Conservation (phyloP, 1,140 invertebrate genomes). For the Bathynomus jamesi region DNA sequence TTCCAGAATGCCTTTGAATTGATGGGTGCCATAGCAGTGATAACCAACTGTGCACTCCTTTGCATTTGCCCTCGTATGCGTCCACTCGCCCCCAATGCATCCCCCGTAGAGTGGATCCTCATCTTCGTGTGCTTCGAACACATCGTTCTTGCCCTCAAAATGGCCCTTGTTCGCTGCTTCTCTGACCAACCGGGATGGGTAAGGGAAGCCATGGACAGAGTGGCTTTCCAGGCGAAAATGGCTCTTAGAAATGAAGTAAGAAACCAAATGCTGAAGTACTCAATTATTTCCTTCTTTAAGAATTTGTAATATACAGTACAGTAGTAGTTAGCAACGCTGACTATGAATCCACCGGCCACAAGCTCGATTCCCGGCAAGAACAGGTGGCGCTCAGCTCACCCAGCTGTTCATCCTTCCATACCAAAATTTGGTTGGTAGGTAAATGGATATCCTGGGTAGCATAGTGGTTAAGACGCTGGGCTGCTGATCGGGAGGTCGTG, state of each 20-base stretch:
- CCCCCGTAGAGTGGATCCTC: constrained; percentile 73
- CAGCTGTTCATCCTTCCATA: too few relatives aligned
- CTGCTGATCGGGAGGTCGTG: too few relatives aligned
- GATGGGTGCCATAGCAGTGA: constrained; percentile 43
- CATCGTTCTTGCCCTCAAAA: constrained; percentile 71
- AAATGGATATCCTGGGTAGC: too few relatives aligned
- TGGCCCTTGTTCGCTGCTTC: constrained; percentile 73
- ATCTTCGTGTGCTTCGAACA: constrained; percentile 69
- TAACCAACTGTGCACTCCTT: constrained; percentile 91
- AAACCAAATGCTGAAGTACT: too few relatives aligned
- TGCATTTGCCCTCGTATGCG: constrained; percentile 84
- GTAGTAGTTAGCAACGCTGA: too few relatives aligned
- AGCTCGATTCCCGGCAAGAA: too few relatives aligned
- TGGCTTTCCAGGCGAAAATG: constrained; percentile 52
- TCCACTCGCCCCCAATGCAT: constrained; percentile 75
- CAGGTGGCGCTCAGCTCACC: too few relatives aligned
- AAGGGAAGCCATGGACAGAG: constrained; percentile 55
- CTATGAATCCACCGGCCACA: too few relatives aligned
- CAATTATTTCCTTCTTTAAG: too few relatives aligned
- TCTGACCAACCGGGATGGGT: constrained; percentile 88
- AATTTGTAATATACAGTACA: too few relatives aligned
- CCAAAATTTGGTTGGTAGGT: too few relatives aligned
- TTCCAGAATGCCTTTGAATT: constrained; percentile 26
- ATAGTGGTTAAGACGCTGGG: too few relatives aligned
- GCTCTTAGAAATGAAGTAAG: constrained; percentile 52